phyloP scores from a whole-genome alignment of 2,888 invertebrate genomes.

The Tachina fera region DNA sequence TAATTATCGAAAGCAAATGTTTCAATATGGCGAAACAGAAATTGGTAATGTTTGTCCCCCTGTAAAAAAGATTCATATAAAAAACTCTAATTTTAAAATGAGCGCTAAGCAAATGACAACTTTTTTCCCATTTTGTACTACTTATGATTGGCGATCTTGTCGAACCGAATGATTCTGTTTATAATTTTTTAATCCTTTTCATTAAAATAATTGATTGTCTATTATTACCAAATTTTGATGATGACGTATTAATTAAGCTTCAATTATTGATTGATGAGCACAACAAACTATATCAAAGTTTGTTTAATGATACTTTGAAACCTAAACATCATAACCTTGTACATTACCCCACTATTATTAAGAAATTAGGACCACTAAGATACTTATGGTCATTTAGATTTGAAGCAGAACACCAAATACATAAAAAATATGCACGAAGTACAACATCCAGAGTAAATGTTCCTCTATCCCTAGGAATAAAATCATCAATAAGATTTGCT shows the following conservation, averaged over 20 bases:
- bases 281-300: slow-evolving; percentile 48
- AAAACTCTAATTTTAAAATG: slow-evolving; percentile 62
- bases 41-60: slow-evolving; percentile 40
- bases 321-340: slow-evolving; percentile 62
- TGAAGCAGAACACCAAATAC: slow-evolving; percentile 64
- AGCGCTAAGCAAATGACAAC: slow-evolving; percentile 60
- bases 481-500: no score
- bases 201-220: slow-evolving; percentile 59
- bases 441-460: no score
- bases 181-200: slow-evolving; percentile 39
- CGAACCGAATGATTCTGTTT: slow-evolving; percentile 42
- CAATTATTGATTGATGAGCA: slow-evolving; percentile 51
- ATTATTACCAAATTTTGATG: slow-evolving; percentile 51
- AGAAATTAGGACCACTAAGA: slow-evolving; percentile 56
- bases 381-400: slow-evolving; percentile 61
- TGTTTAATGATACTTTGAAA: slow-evolving; percentile 63
- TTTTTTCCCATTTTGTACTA: slow-evolving; percentile 51
- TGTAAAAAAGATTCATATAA: slow-evolving; percentile 59
- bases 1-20: slow-evolving; percentile 51
- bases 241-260: slow-evolving; percentile 39
- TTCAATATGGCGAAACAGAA: slow-evolving; percentile 47
- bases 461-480: no score
- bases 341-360: slow-evolving; percentile 55
- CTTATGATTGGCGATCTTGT: slow-evolving; percentile 63
- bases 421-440: no score